Percentiles rank a stretch among this genome's conserved stretches.
phyloP scores from a whole-genome alignment of 2,113 vertebrate species.

The Eudyptes chrysolophus region DNA sequence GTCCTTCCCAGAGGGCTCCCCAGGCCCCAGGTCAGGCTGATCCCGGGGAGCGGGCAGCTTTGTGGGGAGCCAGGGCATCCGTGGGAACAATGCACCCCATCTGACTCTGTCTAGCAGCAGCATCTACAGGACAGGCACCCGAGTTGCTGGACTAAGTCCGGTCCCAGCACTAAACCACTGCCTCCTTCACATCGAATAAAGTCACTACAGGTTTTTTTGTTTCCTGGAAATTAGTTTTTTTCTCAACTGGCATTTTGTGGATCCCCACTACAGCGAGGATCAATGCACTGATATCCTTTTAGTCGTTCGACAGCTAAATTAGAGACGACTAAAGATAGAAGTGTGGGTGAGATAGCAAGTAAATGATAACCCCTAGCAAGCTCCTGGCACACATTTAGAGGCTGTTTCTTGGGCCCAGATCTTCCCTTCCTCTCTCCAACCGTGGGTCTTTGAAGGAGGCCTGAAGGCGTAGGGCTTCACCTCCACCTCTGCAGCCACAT shows the following conservation, averaged over 20 bases:
- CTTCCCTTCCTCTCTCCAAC: background rate
- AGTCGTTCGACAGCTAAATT: background rate
- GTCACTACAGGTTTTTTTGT: background rate
- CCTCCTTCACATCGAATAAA: background rate
- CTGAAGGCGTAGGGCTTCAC: background rate
- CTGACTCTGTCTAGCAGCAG: background rate
- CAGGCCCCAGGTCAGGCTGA: background rate
- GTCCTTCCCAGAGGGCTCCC: accelerated
- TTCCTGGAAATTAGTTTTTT: background rate
- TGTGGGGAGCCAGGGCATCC: accelerated
- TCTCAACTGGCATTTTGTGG: background rate
- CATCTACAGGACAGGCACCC: background rate
- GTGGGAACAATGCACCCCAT: accelerated
- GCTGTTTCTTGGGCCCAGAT: background rate
- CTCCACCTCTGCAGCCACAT: background rate
- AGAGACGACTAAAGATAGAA: background rate
- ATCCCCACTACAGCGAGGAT: background rate
- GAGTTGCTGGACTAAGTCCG: background rate
- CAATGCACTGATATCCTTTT: background rate
- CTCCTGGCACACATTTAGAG: background rate
- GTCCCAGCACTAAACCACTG: background rate
- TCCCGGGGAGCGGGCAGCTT: accelerated
- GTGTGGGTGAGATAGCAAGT: background rate
- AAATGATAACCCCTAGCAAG: background rate
- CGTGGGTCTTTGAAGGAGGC: background rate